Percentiles rank a stretch among this genome's conserved stretches.
Evolutionary conservation across 2,113 vertebrate species (phyloP).

Genomic region (Poeciliopsis prolifica): DNA sequence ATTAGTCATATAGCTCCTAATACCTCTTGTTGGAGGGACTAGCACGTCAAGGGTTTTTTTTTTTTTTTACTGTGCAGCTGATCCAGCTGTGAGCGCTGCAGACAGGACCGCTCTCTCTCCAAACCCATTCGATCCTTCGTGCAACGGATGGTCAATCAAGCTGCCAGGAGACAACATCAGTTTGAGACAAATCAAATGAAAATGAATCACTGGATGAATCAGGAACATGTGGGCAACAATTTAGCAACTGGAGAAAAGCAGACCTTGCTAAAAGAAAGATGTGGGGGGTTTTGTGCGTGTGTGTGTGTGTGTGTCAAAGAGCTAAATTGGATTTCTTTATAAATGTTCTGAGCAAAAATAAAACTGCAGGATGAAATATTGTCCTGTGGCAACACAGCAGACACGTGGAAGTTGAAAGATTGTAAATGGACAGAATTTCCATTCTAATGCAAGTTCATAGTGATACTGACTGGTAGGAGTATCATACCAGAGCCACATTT

Average conservation of each 20-base stretch:
- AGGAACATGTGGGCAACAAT: slow-evolving; percentile 4
- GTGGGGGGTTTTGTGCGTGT: no score
- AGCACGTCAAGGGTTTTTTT: background rate
- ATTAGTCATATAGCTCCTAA: slow-evolving; percentile 2
- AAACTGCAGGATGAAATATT: background rate
- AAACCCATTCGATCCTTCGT: background rate
- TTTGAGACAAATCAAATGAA: background rate
- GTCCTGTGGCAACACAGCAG: background rate
- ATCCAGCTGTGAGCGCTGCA: background rate
- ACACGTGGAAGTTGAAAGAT: no score
- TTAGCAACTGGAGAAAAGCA: background rate
- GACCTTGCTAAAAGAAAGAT: background rate
- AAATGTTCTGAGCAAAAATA: background rate
- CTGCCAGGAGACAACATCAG: background rate
- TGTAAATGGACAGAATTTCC: no score
- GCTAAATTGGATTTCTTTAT: background rate
- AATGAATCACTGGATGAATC: slow-evolving; percentile 12
- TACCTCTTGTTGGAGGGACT: background rate
- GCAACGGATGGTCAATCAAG: background rate
- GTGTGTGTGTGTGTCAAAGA: no score
- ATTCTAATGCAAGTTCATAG: no score
- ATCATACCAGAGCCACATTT: no score
- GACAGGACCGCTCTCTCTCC: background rate
- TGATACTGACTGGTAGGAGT: no score
- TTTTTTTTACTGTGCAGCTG: background rate